Percentiles rank a stretch among this genome's conserved stretches.
Evolutionary conservation across 1,140 invertebrate genomes (phyloP).

Genomic region (Chrysoperla carnea): DNA sequence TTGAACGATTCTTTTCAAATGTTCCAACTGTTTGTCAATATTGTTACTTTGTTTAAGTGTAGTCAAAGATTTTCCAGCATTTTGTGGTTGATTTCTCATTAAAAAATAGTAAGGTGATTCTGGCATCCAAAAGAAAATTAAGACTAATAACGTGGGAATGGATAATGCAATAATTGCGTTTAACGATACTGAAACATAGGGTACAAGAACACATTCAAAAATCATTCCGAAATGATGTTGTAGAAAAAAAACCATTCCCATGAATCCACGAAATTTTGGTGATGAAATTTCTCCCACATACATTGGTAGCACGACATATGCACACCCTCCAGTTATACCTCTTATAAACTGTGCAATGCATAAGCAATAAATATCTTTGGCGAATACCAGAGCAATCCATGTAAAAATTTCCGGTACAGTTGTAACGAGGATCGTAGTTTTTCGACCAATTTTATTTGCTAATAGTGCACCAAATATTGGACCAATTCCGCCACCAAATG

Average conservation of each 20-base stretch:
- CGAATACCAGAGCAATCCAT: too few relatives aligned
- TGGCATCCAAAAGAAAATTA: constrained; percentile 12
- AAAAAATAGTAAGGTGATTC: constrained; percentile 14
- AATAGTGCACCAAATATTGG: too few relatives aligned
- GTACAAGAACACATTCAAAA: neutral
- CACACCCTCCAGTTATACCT: too few relatives aligned
- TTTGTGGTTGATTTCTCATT: constrained; percentile 17
- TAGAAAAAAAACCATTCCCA: neutral
- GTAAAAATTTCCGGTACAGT: too few relatives aligned
- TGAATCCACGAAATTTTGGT: neutral
- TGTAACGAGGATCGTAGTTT: too few relatives aligned
- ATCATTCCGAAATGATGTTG: neutral
- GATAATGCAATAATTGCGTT: constrained; percentile 3
- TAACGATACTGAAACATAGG: neutral
- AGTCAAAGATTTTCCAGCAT: constrained; percentile 27
- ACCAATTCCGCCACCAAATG: too few relatives aligned
- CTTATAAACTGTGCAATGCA: too few relatives aligned
- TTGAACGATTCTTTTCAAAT: constrained; percentile 17
- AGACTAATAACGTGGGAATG: constrained; percentile 5
- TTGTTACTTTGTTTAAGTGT: constrained; percentile 26
- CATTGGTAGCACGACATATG: neutral
- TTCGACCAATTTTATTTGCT: too few relatives aligned
- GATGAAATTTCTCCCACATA: constrained; percentile 2
- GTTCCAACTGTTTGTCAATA: constrained; percentile 24
- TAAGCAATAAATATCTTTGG: too few relatives aligned